Conservation (phyloP, 1,140 invertebrate genomes). For the Drosophila sproati region DNA sequence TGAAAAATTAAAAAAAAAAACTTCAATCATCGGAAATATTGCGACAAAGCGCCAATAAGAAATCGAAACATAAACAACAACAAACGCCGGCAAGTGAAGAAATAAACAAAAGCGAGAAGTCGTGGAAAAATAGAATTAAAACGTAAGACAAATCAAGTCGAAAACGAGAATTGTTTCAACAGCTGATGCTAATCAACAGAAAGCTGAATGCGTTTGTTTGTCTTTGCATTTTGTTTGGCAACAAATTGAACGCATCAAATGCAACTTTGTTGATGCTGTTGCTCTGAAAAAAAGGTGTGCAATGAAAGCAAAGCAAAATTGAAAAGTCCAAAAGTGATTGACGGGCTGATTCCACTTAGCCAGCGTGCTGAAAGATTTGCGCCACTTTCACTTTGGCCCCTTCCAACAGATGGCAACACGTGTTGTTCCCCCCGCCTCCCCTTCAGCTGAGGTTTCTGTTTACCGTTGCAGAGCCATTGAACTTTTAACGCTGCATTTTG, state of each 20-base stretch:
- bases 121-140: slow-evolving; percentile 21
- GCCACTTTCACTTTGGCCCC: slow-evolving; percentile 59
- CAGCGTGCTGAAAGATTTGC: slow-evolving; percentile 69
- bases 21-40: slow-evolving; percentile 66
- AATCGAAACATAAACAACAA: slow-evolving; percentile 70
- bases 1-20: slow-evolving; percentile 19
- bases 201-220: slow-evolving; percentile 47
- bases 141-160: slow-evolving; percentile 50
- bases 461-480: slow-evolving; percentile 63
- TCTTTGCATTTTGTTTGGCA: slow-evolving; percentile 75
- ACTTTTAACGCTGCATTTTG: slow-evolving; percentile 55
- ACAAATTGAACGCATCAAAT: slow-evolving; percentile 77
- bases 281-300: slow-evolving; percentile 45
- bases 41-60: slow-evolving; percentile 65
- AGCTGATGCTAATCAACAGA: slow-evolving; percentile 77
- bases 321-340: slow-evolving; percentile 52
- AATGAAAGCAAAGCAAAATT: slow-evolving; percentile 33
- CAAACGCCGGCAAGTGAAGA: slow-evolving; percentile 61
- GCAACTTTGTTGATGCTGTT: slow-evolving; percentile 32
- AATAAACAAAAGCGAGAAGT: slow-evolving; percentile 56
- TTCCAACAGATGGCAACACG: slow-evolving; percentile 70
- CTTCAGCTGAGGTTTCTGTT: slow-evolving; percentile 41
- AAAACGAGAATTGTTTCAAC: slow-evolving; percentile 67
- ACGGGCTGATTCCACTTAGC: slow-evolving; percentile 65
- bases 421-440: slow-evolving; percentile 42